Evolutionary conservation across 2,113 vertebrate species (phyloP), one percentile per base, ranked within the genome.

Genomic region (Uria aalge): DNA sequence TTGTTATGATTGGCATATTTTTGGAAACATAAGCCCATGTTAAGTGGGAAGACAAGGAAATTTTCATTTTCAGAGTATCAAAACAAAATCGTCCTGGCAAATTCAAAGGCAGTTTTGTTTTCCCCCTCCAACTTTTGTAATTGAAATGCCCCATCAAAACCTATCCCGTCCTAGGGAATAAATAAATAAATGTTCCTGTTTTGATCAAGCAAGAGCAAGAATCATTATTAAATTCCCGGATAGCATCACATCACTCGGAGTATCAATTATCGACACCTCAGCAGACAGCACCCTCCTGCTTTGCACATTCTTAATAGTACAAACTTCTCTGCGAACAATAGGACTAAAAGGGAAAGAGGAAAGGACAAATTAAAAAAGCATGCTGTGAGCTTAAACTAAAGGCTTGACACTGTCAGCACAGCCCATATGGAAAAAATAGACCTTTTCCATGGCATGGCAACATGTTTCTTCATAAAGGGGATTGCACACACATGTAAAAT

Each of bases 391-490:
- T 95, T 45, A 63, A 88, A 55, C 4, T 2, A 73, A 88, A 86
- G 56, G 47, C 73, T 64, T 85, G 91, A 89, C 91, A 56, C 69
- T 67, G 60, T 85, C 88, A 94, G 85, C 47, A 2, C 18, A 9
- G 87, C 89, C 91, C 88, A 94, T 85, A 93, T 92, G 94, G 95
- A 91, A 96, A 88, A 94, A 92, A 94, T 75, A 83, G 56, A 73
- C 64, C 47, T 91, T 89, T 86, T 86, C 92, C 82, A 32, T 67
- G 79, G 88, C 78, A 63, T 59, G 73, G 85, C 67, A 88, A 45
- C n/a, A 30, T 50, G 85, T 24, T 90, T 47, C 85, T 85, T 57
- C 78, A 12, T 27, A 53, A 66, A 68, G 50, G 87, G 88, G 66
- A 11, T 53, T 45, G 90, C 90, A 66, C 85, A 80, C 90, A 59